Conservation (phyloP, 2,888 invertebrate species). For the Tridacna gigas region DNA sequence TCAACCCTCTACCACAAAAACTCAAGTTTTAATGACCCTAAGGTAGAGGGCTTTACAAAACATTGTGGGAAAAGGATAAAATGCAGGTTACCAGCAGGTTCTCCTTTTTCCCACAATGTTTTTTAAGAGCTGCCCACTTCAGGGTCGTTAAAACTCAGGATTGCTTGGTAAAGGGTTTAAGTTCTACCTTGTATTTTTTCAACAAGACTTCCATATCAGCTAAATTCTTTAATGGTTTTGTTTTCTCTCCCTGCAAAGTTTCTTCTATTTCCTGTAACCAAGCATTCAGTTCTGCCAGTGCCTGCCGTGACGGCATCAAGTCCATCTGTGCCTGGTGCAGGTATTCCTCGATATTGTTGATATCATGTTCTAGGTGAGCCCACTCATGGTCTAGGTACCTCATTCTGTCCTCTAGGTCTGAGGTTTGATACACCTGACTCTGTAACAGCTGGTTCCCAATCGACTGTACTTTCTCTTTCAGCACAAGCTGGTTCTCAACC, state of each 20-base stretch:
- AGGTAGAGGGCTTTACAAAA: not conserved
- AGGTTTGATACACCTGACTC: slow-evolving; percentile 73
- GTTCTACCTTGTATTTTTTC: slow-evolving; percentile 81
- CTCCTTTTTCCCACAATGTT: not conserved
- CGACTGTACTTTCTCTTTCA: slow-evolving; percentile 77
- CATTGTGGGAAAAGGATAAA: not conserved
- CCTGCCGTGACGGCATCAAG: slow-evolving; percentile 83
- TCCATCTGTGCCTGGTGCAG: slow-evolving; percentile 83
- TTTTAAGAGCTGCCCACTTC: not conserved
- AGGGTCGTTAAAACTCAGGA: not conserved
- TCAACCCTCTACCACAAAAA: no score
- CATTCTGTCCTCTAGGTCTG: slow-evolving; percentile 72
- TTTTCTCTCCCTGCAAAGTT: slow-evolving; percentile 73
- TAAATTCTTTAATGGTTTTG: slow-evolving; percentile 70
- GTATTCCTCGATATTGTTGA: slow-evolving; percentile 77
- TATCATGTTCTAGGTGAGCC: slow-evolving; percentile 77
- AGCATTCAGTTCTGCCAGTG: slow-evolving; percentile 79
- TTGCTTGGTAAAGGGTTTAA: not conserved
- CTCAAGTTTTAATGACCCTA: not conserved
- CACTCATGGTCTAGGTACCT: slow-evolving; percentile 79
- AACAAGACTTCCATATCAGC: slow-evolving; percentile 79
- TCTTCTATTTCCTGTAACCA: slow-evolving; percentile 80
- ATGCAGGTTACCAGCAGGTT: not conserved
- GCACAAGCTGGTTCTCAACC: slow-evolving; percentile 77
- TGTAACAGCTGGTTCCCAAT: slow-evolving; percentile 78